These are phyloP conservation scores for Acleris laterana DNA, from an alignment of 2,888 invertebrate species.

Conservation along the genomic window DNA sequence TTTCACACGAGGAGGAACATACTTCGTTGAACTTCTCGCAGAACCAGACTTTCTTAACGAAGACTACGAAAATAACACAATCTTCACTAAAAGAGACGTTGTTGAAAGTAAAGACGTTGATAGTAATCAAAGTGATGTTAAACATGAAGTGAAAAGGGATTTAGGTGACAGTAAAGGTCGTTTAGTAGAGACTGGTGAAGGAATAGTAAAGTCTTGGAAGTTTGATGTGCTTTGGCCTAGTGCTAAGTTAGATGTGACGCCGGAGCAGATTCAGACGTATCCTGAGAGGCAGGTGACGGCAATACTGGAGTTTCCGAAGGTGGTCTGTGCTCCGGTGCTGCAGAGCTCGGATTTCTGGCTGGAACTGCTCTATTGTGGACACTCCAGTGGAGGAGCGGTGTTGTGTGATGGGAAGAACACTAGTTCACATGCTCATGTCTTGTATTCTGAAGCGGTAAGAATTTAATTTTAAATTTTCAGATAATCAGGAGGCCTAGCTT, in stretches of 20 bases:
- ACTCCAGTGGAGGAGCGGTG: conserved; percentile 85
- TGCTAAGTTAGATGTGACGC: conserved; percentile 88
- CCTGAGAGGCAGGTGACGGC: conserved; percentile 90
- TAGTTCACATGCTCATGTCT: conserved; percentile 83
- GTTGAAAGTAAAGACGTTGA: conserved; percentile 36
- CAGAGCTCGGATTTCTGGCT: conserved; percentile 89
- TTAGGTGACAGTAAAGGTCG: conserved; percentile 57
- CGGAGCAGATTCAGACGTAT: conserved; percentile 91
- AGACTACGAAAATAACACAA: conserved; percentile 54
- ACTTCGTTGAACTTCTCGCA: conserved; percentile 72
- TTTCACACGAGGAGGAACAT: conserved; percentile 89
- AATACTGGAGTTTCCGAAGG: conserved; percentile 89
- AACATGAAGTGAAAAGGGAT: conserved; percentile 58
- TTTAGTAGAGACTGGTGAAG: conserved; percentile 72
- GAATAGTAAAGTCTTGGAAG: conserved; percentile 79
- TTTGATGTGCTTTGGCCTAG: conserved; percentile 93
- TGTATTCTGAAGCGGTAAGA: conserved; percentile 90
- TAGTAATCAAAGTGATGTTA: conserved; percentile 10
- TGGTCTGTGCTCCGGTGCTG: conserved; percentile 86
- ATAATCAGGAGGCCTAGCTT: too few species aligned
- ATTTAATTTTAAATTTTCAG: too few species aligned
- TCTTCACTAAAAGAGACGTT: conserved; percentile 36
- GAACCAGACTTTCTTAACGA: conserved; percentile 58
- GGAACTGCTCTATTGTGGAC: conserved; percentile 92
- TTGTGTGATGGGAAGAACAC: conserved; percentile 87